phyloP scores from a whole-genome alignment of 1,140 invertebrate genomes.

The Argopecten irradians region DNA sequence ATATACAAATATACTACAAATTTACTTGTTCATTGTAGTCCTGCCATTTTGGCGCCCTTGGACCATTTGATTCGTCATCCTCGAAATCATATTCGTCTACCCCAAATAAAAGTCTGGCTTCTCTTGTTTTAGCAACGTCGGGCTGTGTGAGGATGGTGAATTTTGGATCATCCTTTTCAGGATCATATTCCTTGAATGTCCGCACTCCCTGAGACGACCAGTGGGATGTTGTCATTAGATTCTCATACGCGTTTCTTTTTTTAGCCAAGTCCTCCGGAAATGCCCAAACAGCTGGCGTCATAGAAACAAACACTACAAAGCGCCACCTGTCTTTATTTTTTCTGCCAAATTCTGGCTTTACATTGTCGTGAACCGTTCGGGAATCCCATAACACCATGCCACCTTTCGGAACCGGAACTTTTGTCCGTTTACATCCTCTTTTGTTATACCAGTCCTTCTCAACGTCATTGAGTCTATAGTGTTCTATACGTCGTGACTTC shows the following conservation, averaged over 20 bases:
- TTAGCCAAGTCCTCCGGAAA: conserved; percentile 33
- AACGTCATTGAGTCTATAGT: conserved; percentile 35
- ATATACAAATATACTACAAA: too few relatives aligned
- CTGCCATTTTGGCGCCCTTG: conserved; percentile 42
- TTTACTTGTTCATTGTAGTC: neutral
- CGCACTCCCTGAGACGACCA: conserved; percentile 47
- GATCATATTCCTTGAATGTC: conserved; percentile 32
- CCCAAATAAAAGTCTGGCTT: conserved; percentile 53
- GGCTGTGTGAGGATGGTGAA: conserved; percentile 40
- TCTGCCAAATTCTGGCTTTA: conserved; percentile 40
- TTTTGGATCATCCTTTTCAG: neutral
- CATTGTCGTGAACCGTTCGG: conserved; percentile 52
- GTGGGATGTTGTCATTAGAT: conserved; percentile 51
- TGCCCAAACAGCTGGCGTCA: conserved; percentile 58
- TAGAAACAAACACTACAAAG: conserved; percentile 52
- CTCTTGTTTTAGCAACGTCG: conserved; percentile 48
- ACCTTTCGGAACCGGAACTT: conserved; percentile 55
- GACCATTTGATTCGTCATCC: conserved; percentile 56
- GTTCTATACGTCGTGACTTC: conserved; percentile 32
- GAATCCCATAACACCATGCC: conserved; percentile 59
- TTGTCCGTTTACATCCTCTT: conserved; percentile 33
- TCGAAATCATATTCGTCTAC: conserved; percentile 59
- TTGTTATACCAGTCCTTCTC: conserved; percentile 48
- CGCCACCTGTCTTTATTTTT: conserved; percentile 53
- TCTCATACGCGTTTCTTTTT: conserved; percentile 43